These are phyloP conservation scores for Nasonia vitripennis DNA, from an alignment of 1,140 invertebrate genomes.

Conservation along the genomic window DNA sequence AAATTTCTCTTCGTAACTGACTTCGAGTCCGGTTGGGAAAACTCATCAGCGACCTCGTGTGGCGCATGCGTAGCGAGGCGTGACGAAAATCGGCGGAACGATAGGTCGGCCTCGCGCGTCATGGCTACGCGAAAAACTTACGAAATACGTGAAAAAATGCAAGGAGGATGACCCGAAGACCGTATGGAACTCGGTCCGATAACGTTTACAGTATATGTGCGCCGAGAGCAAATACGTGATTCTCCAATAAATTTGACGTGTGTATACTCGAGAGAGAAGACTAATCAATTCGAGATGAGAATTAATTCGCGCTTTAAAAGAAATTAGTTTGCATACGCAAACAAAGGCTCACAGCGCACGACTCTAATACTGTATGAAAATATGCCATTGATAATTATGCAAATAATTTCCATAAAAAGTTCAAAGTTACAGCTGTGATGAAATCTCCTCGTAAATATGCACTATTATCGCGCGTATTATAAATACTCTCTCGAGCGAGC, in stretches of 20 bases:
- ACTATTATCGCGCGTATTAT: too few species aligned
- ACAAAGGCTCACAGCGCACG: too few species aligned
- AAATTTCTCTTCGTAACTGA: not conserved
- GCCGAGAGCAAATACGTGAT: constrained; percentile 4
- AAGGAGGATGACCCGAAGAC: not conserved
- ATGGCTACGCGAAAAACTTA: constrained; percentile 8
- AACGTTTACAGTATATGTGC: not conserved
- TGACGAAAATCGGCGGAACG: constrained; percentile 23
- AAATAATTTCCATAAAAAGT: too few species aligned
- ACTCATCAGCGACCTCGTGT: not conserved
- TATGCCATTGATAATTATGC: too few species aligned
- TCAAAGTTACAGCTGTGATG: too few species aligned
- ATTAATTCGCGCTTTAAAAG: too few species aligned
- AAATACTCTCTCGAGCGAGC: too few species aligned
- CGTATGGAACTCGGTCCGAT: not conserved
- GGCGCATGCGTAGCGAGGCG: not conserved
- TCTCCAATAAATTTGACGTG: constrained; percentile 17
- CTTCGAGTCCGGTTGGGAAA: not conserved
- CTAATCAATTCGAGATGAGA: too few species aligned
- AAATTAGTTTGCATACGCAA: too few species aligned
- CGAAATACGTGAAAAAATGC: constrained; percentile 42
- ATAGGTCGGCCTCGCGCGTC: not conserved
- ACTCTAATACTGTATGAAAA: too few species aligned
- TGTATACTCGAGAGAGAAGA: not conserved
- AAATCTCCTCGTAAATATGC: too few species aligned